Base-by-base conservation (phyloP, 2,797 vertebrate species). In the Notolabrus celidotus region DNA sequence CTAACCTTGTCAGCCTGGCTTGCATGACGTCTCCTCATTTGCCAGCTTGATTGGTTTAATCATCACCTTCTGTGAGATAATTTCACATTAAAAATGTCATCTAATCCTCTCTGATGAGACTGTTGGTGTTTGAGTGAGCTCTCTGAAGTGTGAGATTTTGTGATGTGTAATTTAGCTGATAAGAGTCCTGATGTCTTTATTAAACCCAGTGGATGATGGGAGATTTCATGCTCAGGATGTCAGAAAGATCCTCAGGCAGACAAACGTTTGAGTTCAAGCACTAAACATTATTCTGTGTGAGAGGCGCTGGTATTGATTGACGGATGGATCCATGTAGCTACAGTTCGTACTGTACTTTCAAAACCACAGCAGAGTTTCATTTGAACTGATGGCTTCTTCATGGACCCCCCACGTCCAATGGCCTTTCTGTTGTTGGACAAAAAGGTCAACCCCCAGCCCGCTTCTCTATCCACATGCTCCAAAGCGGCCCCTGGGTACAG, bases 61-160 rank as follows among this genome's bases (percentile, higher is more conserved):
- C 62, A 31, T 42, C 60, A 67, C 75, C 65, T 71, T 77, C 77
- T 81, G 66, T 73, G 63, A 34, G 20, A 61, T 66, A 3, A 64
- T 16, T 51, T 70, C 27, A 20, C 43, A 59, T 68, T 5, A 17
- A 50, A 72, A 45, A 27, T 19, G 68, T 54, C 53, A 64, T 43
- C 17, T 20, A 46, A 58, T 36, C 34, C 27, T 64, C 36, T 49
- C 6, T 11, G 47, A 23, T 38, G 36, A 72, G 42, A 41, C 10
- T 55, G 46, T 64, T 57, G 45, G 22, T 56, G 45, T 50, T 23
- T 53, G 15, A 33, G 14, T n/a, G 16, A 45, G 33, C 12, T 45
- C 70, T 65, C 42, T 31, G 1, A 27, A 45, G 36, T 63, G 41
- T 34, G n/a, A 33, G 27, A 58, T 52, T 64, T 31, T 67, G 43